Conservation (phyloP, 2,113 vertebrate genomes). For the Barnardius zonarius region DNA sequence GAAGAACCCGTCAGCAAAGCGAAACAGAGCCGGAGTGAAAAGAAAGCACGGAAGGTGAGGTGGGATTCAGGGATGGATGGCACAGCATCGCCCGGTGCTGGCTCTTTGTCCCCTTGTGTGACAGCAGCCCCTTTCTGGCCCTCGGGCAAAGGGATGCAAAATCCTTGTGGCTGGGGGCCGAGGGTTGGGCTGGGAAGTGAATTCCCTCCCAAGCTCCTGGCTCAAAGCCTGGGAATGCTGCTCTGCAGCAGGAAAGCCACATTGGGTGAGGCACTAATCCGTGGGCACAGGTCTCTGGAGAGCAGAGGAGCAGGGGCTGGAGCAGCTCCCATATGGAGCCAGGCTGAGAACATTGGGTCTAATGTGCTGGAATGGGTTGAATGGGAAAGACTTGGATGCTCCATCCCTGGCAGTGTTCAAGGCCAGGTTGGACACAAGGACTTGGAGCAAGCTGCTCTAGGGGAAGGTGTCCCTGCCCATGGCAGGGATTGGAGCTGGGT, state of each 20-base stretch:
- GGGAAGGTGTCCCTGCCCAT: not conserved
- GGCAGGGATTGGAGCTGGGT: not conserved
- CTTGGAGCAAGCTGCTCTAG: not conserved
- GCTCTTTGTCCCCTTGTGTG: not conserved
- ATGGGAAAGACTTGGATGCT: not conserved
- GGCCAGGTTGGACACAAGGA: not conserved
- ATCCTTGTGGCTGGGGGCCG: not conserved
- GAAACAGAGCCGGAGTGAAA: slow-evolving; percentile 98
- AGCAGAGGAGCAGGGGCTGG: not conserved
- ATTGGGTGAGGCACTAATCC: not conserved
- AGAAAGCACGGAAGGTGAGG: slow-evolving; percentile 96
- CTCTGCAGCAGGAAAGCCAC: not conserved
- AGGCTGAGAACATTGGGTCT: not conserved
- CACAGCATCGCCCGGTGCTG: not conserved
- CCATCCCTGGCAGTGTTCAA: not conserved
- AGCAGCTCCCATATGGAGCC: not conserved
- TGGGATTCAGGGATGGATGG: not conserved
- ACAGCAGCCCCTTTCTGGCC: not conserved
- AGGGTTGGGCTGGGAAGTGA: not conserved
- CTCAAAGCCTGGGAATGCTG: accelerated
- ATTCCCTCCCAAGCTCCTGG: not conserved
- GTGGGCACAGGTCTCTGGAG: not conserved
- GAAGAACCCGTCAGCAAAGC: slow-evolving; percentile 99
- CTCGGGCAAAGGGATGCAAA: not conserved
- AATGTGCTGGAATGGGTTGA: not conserved